Evolutionary conservation across 30 jellyfish, hydroid and myxozoan genomes (phyloP).

Genomic region (Hydractinia symbiolongicarpus): DNA sequence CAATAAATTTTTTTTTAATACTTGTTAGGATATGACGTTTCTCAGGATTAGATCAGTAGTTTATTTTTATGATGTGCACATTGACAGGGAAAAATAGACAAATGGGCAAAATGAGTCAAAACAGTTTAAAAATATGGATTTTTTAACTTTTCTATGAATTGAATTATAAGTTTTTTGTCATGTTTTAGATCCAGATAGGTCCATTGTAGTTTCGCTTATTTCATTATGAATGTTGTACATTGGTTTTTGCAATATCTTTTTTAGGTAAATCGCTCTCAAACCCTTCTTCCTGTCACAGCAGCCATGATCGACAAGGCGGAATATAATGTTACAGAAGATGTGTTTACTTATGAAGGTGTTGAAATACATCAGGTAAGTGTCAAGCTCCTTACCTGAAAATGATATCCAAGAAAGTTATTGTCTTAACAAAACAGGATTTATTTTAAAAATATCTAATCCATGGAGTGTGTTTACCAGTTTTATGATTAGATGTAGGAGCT

Average conservation of each 20-base stretch:
- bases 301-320: constrained; percentile 73
- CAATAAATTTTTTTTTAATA: neutral
- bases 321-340: constrained; percentile 44
- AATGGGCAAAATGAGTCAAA: too few relatives aligned
- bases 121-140: too few relatives aligned
- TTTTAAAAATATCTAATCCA: neutral
- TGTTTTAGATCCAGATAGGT: too few relatives aligned
- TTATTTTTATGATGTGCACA: neutral
- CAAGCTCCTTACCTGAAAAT: neutral
- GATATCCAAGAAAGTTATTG: neutral
- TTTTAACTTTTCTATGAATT: too few relatives aligned
- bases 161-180: too few relatives aligned
- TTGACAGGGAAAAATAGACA: constrained; percentile 6
- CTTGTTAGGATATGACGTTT: neutral
- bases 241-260: neutral
- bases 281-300: constrained; percentile 49
- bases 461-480: neutral
- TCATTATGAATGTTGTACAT: neutral
- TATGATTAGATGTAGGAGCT: too few relatives aligned
- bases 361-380: constrained; percentile 82
- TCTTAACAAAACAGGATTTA: neutral
- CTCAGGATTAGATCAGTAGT: too few relatives aligned
- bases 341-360: constrained; percentile 46
- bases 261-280: constrained; percentile 36
- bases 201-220: neutral